Evolutionary conservation across 2,888 invertebrate genomes (phyloP), one percentile per base, ranked within the genome.

Genomic region (Meandrusa payeni): DNA sequence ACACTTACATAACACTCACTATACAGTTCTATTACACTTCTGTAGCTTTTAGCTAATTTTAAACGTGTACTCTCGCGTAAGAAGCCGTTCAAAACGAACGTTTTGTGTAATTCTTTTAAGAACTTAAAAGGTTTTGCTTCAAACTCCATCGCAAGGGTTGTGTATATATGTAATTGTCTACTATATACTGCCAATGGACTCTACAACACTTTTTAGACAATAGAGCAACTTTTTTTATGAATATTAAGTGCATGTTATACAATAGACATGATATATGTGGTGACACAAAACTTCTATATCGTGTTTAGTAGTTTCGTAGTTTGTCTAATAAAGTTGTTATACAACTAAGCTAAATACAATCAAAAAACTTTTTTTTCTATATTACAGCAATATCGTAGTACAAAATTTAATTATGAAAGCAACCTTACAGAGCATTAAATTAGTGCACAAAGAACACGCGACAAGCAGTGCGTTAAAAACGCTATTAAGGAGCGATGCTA

Each of bases 21-120:
- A 19, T 3, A 19, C 15, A 1, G 20, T 2, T 1, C 9, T 13
- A 17, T 23, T 29, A 26, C 40, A 26, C 10, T 40, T 10, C 17
- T 15, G 23, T 22, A 26, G 37, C 42, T 43, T 43, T 43, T 31
- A 43, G 31, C 37, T 43, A 37, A 43, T 37, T 36, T 24, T 20
- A 19, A 23, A 11, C 7, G 2, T 17, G 19, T 5, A 10, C 6
- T 12, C 23, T 7, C 11, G 20, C 5, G 11, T 20, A 15, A 29
- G 15, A 20, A 15, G 7, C 17, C 22, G 10, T 19, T n/a, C 4
- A n/a, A 20, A n/a, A n/a, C 9, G n/a, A n/a, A n/a, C n/a, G n/a
- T n/a, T 17, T 11, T 15, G 22, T 23, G 26, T 26, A 20, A 41
- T 12, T 12, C 20, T 17, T 11, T 19, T 24, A 15, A 41, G 34